phyloP scores from a whole-genome alignment of 2,888 invertebrate genomes.

The Diarsia brunnea region DNA sequence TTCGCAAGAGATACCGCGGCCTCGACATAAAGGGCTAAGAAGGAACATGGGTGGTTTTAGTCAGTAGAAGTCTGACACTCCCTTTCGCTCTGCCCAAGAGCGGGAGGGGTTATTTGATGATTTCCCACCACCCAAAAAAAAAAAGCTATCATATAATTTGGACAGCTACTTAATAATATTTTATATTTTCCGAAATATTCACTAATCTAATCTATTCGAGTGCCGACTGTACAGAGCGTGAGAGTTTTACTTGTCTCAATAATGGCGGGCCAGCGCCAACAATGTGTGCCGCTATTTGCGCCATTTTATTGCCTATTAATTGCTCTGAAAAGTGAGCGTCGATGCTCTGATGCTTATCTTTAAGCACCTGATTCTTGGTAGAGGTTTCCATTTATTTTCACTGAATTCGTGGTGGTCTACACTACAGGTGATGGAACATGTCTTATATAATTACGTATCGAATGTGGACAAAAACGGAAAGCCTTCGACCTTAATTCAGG shows the following conservation, averaged over 20 bases:
- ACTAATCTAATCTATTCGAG: neutral
- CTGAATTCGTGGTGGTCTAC: neutral
- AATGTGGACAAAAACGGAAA: no score
- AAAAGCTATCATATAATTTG: neutral
- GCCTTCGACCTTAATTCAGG: no score
- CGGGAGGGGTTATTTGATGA: no score
- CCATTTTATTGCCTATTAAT: conserved; percentile 82
- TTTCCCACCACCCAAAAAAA: no score
- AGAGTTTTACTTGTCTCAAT: conserved; percentile 67
- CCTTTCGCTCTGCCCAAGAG: no score
- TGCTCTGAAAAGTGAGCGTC: conserved; percentile 74
- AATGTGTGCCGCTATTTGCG: conserved; percentile 68
- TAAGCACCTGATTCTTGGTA: conserved; percentile 10
- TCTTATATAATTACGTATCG: neutral
- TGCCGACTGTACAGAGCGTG: conserved; percentile 52
- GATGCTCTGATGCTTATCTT: conserved; percentile 71
- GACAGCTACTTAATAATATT: no score
- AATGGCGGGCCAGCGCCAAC: conserved; percentile 68
- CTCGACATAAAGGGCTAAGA: no score
- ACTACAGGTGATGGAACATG: neutral
- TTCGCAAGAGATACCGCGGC: no score
- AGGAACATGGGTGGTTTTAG: no score
- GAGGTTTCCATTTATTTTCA: conserved; percentile 14
- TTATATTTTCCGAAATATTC: neutral
- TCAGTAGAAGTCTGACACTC: no score